Evolutionary conservation across 2,113 vertebrate genomes (phyloP).

Genomic region (Setophaga coronata): DNA sequence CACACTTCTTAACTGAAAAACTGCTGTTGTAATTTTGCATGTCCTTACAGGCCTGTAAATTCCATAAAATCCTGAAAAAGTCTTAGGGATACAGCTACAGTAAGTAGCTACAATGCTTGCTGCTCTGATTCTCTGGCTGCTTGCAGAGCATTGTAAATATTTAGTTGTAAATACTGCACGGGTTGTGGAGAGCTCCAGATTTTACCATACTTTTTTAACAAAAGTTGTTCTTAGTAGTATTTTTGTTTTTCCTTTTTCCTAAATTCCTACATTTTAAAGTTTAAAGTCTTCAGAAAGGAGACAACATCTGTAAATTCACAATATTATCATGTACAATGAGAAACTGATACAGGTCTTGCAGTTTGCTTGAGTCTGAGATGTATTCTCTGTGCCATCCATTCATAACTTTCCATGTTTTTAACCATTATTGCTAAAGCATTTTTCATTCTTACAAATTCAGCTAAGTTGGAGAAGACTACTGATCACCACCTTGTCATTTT

Average conservation of each 20-base stretch:
- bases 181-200: neutral
- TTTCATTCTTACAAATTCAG: neutral
- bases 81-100: neutral
- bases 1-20: neutral
- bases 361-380: neutral
- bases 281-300: neutral
- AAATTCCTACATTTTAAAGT: neutral
- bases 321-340: neutral
- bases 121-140: fast-evolving
- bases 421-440: neutral
- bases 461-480: neutral
- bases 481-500: neutral
- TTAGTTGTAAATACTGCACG: neutral
- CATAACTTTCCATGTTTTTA: neutral
- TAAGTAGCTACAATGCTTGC: neutral
- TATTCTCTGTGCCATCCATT: neutral
- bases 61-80: too few relatives aligned
- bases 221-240: neutral
- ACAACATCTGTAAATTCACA: neutral
- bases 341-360: neutral
- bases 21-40: neutral
- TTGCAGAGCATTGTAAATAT: neutral
- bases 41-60: too few relatives aligned
- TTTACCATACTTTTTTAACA: neutral
- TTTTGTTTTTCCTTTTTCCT: neutral